Percentiles rank a stretch among this genome's conserved stretches.
phyloP scores from a whole-genome alignment of 2,888 invertebrate genomes.

The Cantharis flavilabris region DNA sequence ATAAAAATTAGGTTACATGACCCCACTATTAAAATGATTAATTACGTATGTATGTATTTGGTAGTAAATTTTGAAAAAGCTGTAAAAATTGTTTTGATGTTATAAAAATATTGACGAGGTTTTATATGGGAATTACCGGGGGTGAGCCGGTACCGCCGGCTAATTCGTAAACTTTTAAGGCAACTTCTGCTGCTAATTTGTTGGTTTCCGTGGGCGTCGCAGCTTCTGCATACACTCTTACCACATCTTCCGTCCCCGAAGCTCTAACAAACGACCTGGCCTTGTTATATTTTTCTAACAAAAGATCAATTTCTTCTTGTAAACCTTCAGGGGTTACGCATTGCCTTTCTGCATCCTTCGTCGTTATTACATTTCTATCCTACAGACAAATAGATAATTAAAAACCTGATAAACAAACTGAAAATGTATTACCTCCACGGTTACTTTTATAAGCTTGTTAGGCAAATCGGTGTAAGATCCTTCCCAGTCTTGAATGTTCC shows the following conservation, averaged over 20 bases:
- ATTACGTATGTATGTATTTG: background rate
- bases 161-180: conserved; percentile 72
- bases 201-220: conserved; percentile 67
- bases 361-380: conserved; percentile 84
- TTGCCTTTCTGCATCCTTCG: conserved; percentile 84
- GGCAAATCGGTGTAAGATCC: conserved; percentile 83
- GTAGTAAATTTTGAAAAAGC: background rate
- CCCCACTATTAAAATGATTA: background rate
- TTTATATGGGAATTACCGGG: conserved; percentile 53
- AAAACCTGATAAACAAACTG: background rate
- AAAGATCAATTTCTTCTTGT: conserved; percentile 76
- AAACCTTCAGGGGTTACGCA: conserved; percentile 82
- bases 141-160: conserved; percentile 79
- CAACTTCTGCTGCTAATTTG: conserved; percentile 74
- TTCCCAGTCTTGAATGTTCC: conserved; percentile 82
- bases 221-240: conserved; percentile 95
- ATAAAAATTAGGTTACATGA: background rate
- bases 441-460: conserved; percentile 85
- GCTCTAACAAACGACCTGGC: conserved; percentile 92
- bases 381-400: conserved; percentile 39
- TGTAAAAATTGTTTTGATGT: background rate
- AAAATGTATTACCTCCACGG: conserved; percentile 65
- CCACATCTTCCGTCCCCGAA: conserved; percentile 96
- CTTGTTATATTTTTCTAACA: conserved; percentile 69
- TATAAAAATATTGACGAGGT: background rate